A percentile compares a stretch with the other conserved stretches of the same genome.
Evolutionary conservation across 1,140 invertebrate species (phyloP).

Genomic region (Drosophila cardini): DNA sequence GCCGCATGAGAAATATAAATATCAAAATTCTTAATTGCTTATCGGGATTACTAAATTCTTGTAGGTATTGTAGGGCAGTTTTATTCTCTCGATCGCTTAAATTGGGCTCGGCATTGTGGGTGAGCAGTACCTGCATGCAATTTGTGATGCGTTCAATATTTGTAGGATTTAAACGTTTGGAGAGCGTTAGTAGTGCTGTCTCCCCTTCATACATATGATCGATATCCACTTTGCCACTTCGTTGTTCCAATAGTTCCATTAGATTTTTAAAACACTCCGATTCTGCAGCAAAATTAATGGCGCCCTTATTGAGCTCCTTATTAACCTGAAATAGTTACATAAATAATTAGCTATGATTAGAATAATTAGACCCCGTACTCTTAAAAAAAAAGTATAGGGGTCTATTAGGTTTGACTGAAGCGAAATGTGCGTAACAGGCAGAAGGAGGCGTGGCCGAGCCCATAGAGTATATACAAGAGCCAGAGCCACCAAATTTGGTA

Average conservation of each 20-base stretch:
- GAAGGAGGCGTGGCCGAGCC: no score
- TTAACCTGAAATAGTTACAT: conserved; percentile 8
- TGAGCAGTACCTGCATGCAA: neutral
- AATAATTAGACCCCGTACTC: no score
- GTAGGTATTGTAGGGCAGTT: neutral
- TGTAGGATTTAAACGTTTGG: neutral
- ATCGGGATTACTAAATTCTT: no score
- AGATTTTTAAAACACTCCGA: neutral
- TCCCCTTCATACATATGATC: neutral
- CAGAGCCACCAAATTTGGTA: no score
- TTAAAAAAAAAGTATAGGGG: no score
- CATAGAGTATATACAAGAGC: no score
- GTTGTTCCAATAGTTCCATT: neutral
- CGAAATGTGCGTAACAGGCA: no score
- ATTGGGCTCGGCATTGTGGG: neutral
- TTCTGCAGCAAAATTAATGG: conserved; percentile 7
- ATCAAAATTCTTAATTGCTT: no score
- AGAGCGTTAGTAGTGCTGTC: neutral
- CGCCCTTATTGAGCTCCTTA: neutral
- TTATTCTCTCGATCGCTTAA: neutral
- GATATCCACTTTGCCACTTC: neutral
- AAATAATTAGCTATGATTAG: no score
- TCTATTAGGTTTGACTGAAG: no score
- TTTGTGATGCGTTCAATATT: rapidly evolving
- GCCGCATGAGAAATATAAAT: neutral